A percentile compares a stretch with the other conserved stretches of the same genome.
Evolutionary conservation across 1,140 invertebrate genomes (phyloP).

Genomic region (Macrostomum lignano): DNA sequence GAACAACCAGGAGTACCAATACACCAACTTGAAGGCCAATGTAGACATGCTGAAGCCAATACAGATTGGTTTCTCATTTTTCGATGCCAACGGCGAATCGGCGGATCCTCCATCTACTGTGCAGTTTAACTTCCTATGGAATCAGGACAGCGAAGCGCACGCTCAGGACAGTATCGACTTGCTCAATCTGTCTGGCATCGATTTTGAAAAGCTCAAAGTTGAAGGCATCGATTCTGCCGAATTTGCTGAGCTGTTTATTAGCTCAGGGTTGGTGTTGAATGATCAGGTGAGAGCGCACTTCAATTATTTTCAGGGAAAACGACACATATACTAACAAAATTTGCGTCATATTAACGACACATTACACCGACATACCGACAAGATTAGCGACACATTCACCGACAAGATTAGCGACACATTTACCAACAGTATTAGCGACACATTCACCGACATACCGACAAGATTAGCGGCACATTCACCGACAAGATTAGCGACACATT

Average conservation of each 20-base stretch:
- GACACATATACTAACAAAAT: too few relatives aligned
- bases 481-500: too few relatives aligned
- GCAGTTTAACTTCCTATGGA: conserved; percentile 96
- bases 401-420: too few relatives aligned
- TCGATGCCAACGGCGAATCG: conserved; percentile 69
- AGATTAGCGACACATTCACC: too few relatives aligned
- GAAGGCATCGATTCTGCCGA: conserved; percentile 79
- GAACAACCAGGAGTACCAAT: conserved; percentile 94
- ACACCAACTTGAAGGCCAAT: conserved; percentile 70
- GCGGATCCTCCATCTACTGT: conserved; percentile 59
- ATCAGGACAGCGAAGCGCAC: conserved; percentile 79
- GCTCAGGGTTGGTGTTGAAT: conserved; percentile 69
- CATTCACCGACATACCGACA: too few relatives aligned
- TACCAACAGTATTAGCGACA: too few relatives aligned
- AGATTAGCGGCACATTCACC: too few relatives aligned
- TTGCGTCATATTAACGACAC: too few relatives aligned
- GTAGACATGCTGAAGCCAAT: conserved; percentile 80
- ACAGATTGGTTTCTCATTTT: conserved; percentile 51
- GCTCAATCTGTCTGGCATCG: conserved; percentile 71
- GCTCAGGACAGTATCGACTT: conserved; percentile 89
- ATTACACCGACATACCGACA: too few relatives aligned
- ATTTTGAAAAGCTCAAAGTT: conserved; percentile 85
- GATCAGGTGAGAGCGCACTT: too few relatives aligned
- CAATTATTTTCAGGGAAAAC: too few relatives aligned
- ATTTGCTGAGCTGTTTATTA: conserved; percentile 88